Conservation (phyloP, 2,113 vertebrate genomes). For the Phycodurus eques region DNA sequence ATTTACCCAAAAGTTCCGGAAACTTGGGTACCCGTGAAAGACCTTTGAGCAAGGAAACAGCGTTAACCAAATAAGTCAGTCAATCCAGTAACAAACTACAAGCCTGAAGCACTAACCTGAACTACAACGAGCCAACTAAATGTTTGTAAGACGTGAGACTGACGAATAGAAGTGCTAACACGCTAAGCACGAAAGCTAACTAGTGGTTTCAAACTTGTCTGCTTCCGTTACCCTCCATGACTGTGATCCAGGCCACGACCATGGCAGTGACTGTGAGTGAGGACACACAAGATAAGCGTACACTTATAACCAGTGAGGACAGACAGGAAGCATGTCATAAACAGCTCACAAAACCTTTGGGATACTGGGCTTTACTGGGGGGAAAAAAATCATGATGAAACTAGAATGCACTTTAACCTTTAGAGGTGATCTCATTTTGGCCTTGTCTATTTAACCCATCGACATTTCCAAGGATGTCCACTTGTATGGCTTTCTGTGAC, state of each 20-base stretch:
- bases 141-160: neutral
- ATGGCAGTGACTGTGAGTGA: slow-evolving; percentile 65
- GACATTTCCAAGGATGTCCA: no score
- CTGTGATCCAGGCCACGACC: slow-evolving; percentile 72
- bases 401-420: neutral
- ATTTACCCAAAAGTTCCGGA: slow-evolving; percentile 69
- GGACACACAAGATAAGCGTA: slow-evolving; percentile 49
- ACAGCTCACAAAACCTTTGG: neutral
- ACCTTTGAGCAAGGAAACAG: slow-evolving; percentile 54
- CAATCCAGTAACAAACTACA: neutral
- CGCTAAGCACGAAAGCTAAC: slow-evolving; percentile 17
- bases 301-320: slow-evolving; percentile 50
- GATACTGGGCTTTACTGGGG: neutral
- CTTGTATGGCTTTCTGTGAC: no score
- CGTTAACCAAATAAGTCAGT: slow-evolving; percentile 27
- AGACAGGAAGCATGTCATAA: neutral
- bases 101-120: neutral
- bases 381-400: neutral
- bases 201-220: slow-evolving; percentile 32
- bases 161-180: slow-evolving; percentile 5
- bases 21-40: slow-evolving; percentile 67
- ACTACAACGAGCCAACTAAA: neutral
- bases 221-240: slow-evolving; percentile 70
- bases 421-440: neutral
- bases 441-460: no score